A percentile compares a stretch with the other conserved stretches of the same genome.
phyloP scores from a whole-genome alignment of 2,888 invertebrate species.

The Siphlonurus alternatus region DNA sequence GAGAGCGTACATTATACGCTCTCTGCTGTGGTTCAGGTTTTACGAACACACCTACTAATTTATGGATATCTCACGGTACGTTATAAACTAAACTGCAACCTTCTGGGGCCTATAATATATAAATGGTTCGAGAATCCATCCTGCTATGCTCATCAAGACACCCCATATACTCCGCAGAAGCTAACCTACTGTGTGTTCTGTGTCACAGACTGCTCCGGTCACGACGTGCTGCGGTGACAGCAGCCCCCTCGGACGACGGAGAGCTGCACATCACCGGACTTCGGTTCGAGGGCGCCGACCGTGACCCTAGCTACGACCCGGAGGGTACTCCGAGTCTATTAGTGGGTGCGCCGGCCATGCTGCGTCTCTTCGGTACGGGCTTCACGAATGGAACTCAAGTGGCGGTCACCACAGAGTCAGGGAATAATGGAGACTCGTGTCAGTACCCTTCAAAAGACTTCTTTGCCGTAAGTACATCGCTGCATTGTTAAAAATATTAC shows the following conservation, averaged over 20 bases:
- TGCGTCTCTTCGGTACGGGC: constrained; percentile 59
- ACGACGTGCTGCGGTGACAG: background rate
- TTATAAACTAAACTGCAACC: too few relatives aligned
- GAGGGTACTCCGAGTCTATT: constrained; percentile 51
- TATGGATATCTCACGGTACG: too few relatives aligned
- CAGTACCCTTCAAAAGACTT: constrained; percentile 35
- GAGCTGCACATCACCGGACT: constrained; percentile 16
- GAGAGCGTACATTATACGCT: too few relatives aligned
- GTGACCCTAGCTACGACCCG: constrained; percentile 20
- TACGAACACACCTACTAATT: too few relatives aligned
- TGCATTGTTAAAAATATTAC: too few relatives aligned
- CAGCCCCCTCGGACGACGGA: background rate
- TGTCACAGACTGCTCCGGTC: too few relatives aligned
- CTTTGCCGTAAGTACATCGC: constrained; percentile 34
- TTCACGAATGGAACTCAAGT: constrained; percentile 47
- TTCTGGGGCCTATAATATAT: too few relatives aligned
- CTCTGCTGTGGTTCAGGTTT: too few relatives aligned
- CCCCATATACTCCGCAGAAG: too few relatives aligned
- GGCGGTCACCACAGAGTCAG: constrained; percentile 46
- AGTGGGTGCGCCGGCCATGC: constrained; percentile 36
- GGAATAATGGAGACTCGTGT: constrained; percentile 40
- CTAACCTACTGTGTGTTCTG: too few relatives aligned
- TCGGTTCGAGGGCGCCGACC: constrained; percentile 18
- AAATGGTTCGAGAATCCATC: too few relatives aligned
- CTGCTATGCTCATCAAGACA: too few relatives aligned